Evolutionary conservation across 2,888 invertebrate species (phyloP).

Genomic region (Yponomeuta plumbellus): DNA sequence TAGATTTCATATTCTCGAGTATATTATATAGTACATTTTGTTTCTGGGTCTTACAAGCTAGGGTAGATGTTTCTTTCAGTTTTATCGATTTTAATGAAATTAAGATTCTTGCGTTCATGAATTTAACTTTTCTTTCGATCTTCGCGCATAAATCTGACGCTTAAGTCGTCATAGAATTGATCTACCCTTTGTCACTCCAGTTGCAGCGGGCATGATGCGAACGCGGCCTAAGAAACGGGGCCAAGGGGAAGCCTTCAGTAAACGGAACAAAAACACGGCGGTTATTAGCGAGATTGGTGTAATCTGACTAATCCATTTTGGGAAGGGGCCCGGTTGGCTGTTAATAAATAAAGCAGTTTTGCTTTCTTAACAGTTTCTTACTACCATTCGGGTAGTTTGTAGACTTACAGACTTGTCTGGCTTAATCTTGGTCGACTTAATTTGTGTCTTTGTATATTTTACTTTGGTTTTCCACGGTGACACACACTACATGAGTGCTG

Average conservation of each 20-base stretch:
- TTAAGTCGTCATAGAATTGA: background rate
- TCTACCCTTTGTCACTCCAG: background rate
- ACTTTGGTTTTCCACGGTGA: too few relatives aligned
- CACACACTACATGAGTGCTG: too few relatives aligned
- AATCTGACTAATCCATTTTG: slow-evolving; percentile 77
- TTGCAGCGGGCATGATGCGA: slow-evolving; percentile 23
- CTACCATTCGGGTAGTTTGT: background rate
- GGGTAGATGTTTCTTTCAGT: too few relatives aligned
- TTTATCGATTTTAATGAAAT: too few relatives aligned
- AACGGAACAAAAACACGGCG: slow-evolving; percentile 73
- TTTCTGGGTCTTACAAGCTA: too few relatives aligned
- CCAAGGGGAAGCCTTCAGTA: slow-evolving; percentile 62
- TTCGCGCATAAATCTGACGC: too few relatives aligned
- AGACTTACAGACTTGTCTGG: background rate
- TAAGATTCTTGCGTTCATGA: too few relatives aligned
- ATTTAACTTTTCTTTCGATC: too few relatives aligned
- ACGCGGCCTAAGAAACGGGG: slow-evolving; percentile 52
- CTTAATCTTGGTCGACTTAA: background rate
- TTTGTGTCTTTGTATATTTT: too few relatives aligned
- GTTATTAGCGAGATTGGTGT: slow-evolving; percentile 77
- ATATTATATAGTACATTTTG: too few relatives aligned
- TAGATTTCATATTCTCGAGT: too few relatives aligned
- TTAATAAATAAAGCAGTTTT: slow-evolving; percentile 43
- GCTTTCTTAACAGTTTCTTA: slow-evolving; percentile 61
- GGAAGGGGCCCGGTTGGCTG: slow-evolving; percentile 60